phyloP scores from a whole-genome alignment of 2,113 vertebrate genomes.

The Podarcis cretensis region DNA sequence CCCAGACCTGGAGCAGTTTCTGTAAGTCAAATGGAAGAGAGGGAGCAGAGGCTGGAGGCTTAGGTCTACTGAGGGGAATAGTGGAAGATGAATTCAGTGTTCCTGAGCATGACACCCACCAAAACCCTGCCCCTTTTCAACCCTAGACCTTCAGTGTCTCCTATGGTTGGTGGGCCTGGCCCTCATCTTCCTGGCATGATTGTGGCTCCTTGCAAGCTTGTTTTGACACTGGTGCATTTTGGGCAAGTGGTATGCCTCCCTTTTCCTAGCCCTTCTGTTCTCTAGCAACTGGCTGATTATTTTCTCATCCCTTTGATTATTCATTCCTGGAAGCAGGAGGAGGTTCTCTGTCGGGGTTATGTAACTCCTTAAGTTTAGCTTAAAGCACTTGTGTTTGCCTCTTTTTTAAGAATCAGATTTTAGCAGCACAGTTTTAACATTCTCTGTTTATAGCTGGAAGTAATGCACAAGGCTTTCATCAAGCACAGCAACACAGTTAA shows the following conservation, averaged over 20 bases:
- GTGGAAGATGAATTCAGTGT: not conserved
- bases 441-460: constrained; percentile 11
- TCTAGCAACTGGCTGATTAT: not conserved
- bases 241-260: not conserved
- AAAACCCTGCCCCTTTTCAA: not conserved
- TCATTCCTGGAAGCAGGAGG: not conserved
- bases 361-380: constrained; percentile 40
- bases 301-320: not conserved
- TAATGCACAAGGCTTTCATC: constrained; percentile 18
- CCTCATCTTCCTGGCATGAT: not conserved
- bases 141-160: not conserved
- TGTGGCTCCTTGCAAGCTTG: not conserved
- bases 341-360: not conserved
- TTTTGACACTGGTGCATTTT: not conserved
- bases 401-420: not conserved
- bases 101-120: not conserved
- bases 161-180: no score
- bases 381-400: constrained; percentile 31
- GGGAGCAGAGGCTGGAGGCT: not conserved
- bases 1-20: not conserved
- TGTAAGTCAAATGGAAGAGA: not conserved
- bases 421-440: not conserved
- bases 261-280: not conserved
- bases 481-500: constrained; percentile 1
- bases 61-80: not conserved